Evolutionary conservation across 1,140 invertebrate genomes (phyloP).

Genomic region (Asbolus verrucosus): DNA sequence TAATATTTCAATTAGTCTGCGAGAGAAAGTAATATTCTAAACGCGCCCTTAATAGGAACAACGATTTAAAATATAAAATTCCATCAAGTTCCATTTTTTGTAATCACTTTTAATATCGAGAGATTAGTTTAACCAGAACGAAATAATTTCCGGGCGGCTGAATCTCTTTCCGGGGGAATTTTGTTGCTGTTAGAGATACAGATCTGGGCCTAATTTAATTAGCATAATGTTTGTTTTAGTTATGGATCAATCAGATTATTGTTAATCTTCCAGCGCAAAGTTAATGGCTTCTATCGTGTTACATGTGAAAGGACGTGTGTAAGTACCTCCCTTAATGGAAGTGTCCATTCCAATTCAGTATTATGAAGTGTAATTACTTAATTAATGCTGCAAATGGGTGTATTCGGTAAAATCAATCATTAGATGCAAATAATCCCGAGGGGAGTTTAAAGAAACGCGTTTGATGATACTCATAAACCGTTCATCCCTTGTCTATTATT

Average conservation of each 20-base stretch:
- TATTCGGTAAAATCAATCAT: conserved; percentile 23
- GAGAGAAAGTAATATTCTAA: no score
- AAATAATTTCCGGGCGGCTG: no score
- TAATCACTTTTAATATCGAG: no score
- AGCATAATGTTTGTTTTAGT: conserved; percentile 29
- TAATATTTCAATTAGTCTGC: no score
- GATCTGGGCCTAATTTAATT: not conserved
- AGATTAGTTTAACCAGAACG: no score
- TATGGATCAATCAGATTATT: conserved; percentile 29
- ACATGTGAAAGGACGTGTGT: not conserved
- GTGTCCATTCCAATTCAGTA: conserved; percentile 31
- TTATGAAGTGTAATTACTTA: conserved; percentile 24
- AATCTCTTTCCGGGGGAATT: no score
- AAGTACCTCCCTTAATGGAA: conserved; percentile 32
- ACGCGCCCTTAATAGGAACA: no score
- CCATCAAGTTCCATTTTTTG: no score
- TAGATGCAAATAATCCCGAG: conserved; percentile 17
- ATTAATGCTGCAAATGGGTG: conserved; percentile 38
- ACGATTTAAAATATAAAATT: no score
- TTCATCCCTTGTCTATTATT: conserved; percentile 5
- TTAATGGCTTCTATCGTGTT: conserved; percentile 32
- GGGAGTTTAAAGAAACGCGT: not conserved
- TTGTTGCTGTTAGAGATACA: no score
- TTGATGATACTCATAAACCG: not conserved
- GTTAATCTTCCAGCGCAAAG: not conserved